Percentiles rank a stretch among this genome's conserved stretches.
Conservation (phyloP, 2,888 invertebrate species). For the Xestia xanthographa region DNA sequence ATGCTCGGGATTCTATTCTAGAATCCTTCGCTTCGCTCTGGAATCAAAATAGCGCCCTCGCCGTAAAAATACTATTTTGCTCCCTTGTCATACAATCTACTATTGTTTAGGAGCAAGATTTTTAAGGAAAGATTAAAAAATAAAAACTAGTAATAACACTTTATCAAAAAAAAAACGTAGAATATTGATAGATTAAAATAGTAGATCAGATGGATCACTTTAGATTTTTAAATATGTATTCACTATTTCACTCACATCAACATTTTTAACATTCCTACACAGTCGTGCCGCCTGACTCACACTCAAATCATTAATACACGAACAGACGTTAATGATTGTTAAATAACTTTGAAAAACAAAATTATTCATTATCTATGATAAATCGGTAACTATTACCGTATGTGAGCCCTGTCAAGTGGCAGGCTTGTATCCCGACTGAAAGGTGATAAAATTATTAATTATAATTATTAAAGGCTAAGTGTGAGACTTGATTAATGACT, state of each 20-base stretch:
- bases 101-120: too few relatives aligned
- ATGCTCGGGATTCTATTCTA: too few relatives aligned
- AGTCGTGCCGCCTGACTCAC: background rate
- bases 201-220: background rate
- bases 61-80: too few relatives aligned
- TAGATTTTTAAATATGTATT: background rate
- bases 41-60: too few relatives aligned
- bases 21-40: too few relatives aligned
- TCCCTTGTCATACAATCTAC: too few relatives aligned
- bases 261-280: background rate
- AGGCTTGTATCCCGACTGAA: conserved; percentile 69
- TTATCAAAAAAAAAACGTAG: too few relatives aligned
- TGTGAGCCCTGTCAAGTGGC: conserved; percentile 63
- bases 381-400: conserved; percentile 68
- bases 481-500: conserved; percentile 84
- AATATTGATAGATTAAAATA: background rate
- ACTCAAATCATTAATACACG: conserved; percentile 38
- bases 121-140: too few relatives aligned
- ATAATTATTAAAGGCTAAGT: conserved; percentile 84
- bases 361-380: conserved; percentile 69
- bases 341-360: conserved; percentile 62
- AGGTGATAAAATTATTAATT: conserved; percentile 89
- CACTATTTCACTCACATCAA: background rate
- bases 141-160: too few relatives aligned
- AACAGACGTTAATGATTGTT: conserved; percentile 57